Conservation (phyloP, 2,888 invertebrate species). For the Hoplodrina blanda region DNA sequence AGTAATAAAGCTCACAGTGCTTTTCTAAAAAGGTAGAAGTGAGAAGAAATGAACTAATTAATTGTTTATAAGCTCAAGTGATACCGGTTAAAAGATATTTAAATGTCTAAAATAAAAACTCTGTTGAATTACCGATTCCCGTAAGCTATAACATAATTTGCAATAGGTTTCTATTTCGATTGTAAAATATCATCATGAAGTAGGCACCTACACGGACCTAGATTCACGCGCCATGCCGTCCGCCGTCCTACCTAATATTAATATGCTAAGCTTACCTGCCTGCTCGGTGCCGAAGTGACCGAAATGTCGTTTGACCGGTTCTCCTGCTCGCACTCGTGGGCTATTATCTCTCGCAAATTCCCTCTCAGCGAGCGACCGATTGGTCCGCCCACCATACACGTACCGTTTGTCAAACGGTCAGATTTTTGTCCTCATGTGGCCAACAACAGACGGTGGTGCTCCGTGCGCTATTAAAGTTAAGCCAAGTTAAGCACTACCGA, state of each 20-base stretch:
- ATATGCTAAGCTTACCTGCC: slow-evolving; percentile 68
- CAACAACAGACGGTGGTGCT: slow-evolving; percentile 46
- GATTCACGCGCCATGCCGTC: background rate
- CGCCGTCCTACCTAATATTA: slow-evolving; percentile 18
- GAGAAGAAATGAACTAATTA: too few relatives aligned
- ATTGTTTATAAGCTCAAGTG: too few relatives aligned
- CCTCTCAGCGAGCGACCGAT: slow-evolving; percentile 81
- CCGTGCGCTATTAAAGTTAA: slow-evolving; percentile 25
- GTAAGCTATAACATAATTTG: too few relatives aligned
- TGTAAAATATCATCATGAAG: background rate
- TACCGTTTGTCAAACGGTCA: slow-evolving; percentile 79
- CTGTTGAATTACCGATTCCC: too few relatives aligned
- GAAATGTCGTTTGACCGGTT: slow-evolving; percentile 88
- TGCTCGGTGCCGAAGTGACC: slow-evolving; percentile 66
- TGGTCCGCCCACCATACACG: slow-evolving; percentile 76
- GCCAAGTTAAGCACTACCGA: background rate
- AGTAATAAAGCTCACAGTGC: too few relatives aligned
- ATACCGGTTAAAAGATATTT: too few relatives aligned
- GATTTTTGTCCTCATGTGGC: slow-evolving; percentile 75
- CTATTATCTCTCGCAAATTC: slow-evolving; percentile 84
- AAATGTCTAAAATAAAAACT: too few relatives aligned
- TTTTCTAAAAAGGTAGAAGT: too few relatives aligned
- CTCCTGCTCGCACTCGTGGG: slow-evolving; percentile 82
- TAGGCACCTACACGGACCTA: slow-evolving; percentile 13
- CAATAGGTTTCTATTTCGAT: too few relatives aligned